These are phyloP conservation scores for Drosophila ustulata DNA, from an alignment of 2,888 invertebrate genomes.

Conservation along the genomic window DNA sequence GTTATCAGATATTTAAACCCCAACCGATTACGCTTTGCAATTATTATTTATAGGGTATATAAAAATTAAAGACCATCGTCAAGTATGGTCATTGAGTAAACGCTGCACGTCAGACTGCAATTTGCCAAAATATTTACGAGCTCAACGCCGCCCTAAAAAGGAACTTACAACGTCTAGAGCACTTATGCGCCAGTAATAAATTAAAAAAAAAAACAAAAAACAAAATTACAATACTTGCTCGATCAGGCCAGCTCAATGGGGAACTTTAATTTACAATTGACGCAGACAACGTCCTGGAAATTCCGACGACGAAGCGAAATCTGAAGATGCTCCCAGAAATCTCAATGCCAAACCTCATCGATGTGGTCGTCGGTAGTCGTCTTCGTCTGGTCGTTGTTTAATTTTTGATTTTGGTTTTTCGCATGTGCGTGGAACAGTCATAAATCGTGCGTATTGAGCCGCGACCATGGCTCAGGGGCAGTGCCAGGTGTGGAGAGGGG, in stretches of 20 bases:
- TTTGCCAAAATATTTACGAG: conserved; percentile 78
- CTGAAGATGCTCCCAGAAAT: conserved; percentile 20
- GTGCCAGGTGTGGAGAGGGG: not conserved
- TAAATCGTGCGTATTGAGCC: conserved; percentile 44
- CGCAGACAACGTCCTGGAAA: conserved; percentile 44
- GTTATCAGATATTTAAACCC: not conserved
- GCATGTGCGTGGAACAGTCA: conserved; percentile 45
- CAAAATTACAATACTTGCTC: conserved; percentile 55
- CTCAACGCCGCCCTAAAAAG: conserved; percentile 62
- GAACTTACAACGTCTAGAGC: conserved; percentile 37
- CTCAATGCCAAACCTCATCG: conserved; percentile 51
- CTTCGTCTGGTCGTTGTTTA: conserved; percentile 15
- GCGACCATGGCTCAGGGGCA: conserved; percentile 33
- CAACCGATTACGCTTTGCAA: not conserved
- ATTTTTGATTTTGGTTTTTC: conserved; percentile 33
- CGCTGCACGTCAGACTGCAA: conserved; percentile 66
- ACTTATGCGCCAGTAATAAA: conserved; percentile 59
- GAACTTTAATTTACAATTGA: conserved; percentile 42
- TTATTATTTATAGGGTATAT: conserved; percentile 7
- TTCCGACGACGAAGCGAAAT: conserved; percentile 47
- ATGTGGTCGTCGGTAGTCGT: conserved; percentile 1
- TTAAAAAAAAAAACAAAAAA: conserved; percentile 41
- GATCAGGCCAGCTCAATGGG: conserved; percentile 20
- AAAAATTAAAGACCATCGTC: conserved; percentile 11
- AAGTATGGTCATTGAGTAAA: conserved; percentile 48